These are phyloP conservation scores for Cherax quadricarinatus DNA, from an alignment of 1,140 invertebrate species.

Conservation along the genomic window DNA sequence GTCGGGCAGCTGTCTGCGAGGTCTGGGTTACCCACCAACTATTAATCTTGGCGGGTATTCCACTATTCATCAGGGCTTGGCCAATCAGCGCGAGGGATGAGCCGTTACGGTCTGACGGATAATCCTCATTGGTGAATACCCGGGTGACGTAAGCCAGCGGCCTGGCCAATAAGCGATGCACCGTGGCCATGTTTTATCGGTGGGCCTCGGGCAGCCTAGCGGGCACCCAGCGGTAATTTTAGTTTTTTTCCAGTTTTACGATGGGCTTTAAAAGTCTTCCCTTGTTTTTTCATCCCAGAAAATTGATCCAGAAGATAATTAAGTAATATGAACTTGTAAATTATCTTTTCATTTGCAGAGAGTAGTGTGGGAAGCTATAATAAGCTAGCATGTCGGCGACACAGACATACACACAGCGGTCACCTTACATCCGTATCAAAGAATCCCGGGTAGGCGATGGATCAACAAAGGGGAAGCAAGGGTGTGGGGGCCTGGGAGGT, in stretches of 20 bases:
- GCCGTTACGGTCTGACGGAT: slow-evolving; percentile 45
- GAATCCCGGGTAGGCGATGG: not conserved
- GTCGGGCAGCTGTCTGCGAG: slow-evolving; percentile 44
- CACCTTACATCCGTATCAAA: too few species aligned
- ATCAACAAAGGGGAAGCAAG: slow-evolving; percentile 27
- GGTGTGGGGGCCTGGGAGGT: not conserved
- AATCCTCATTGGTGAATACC: slow-evolving; percentile 40
- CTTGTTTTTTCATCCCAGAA: not conserved
- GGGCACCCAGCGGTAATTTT: slow-evolving; percentile 49
- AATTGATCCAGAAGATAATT: slow-evolving; percentile 47
- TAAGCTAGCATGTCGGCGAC: not conserved
- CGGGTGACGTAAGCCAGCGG: slow-evolving; percentile 37
- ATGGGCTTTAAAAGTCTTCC: slow-evolving; percentile 21
- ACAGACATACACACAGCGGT: too few species aligned
- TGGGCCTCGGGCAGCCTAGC: slow-evolving; percentile 34
- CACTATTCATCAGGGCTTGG: slow-evolving; percentile 50
- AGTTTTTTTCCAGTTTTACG: slow-evolving; percentile 52
- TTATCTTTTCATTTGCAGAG: slow-evolving; percentile 31
- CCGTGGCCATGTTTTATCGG: slow-evolving; percentile 58
- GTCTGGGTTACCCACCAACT: slow-evolving; percentile 40
- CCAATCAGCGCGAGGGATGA: slow-evolving; percentile 42
- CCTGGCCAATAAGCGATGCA: slow-evolving; percentile 30
- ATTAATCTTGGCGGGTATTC: slow-evolving; percentile 59
- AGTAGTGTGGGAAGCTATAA: slow-evolving; percentile 8
- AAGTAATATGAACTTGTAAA: slow-evolving; percentile 37